Base-by-base conservation (phyloP, 2,797 vertebrate genomes). In the Oceanodroma leucorhoa region DNA sequence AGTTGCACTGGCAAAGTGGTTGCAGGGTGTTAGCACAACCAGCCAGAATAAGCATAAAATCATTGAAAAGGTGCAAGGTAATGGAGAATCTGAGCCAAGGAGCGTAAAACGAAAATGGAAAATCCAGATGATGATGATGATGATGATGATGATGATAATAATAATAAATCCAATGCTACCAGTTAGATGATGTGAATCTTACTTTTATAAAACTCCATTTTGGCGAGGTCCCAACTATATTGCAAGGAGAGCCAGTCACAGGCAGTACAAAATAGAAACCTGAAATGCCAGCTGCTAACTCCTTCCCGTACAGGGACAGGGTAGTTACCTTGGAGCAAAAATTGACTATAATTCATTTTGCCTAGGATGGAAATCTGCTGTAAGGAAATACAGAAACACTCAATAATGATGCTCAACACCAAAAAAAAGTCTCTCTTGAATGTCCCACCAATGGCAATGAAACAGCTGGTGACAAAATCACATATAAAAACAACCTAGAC, bases 381-480 rank as follows among this genome's bases (percentile, higher is more conserved):
- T 23, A 29, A 53, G 41, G 8, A 83, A 79, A 71, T 19, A 75
- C 29, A 70, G 38, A 71, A 87, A 69, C 30, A 45, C n/a, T 58
- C 10, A 24, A 26, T 45, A 61, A 60, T 14, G 55, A 32, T 36
- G 32, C 24, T 32, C 18, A 51, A 41, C 36, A 45, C 13, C 8
- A 64, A 51, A 75, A 36, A 58, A 58, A 16, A 50, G 14, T 4
- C 3, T n/a, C 43, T 55, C 24, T 29, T 36, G 38, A 60, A 65
- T 1, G 1, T 67, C 27, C 21, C 40, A 61, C 36, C n/a, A 51
- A 27, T 3, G 5, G 51, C 38, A 50, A 61, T 0, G 0, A 57
- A 85, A 50, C 19, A 60, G 34, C 8, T 0, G 0, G 20, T 46
- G 38, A 58, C 46, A 51, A 79, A 93, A 50, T 29, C n/a, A 54